phyloP scores from a whole-genome alignment of 1,140 invertebrate species.

The Nixonia krombeini region DNA sequence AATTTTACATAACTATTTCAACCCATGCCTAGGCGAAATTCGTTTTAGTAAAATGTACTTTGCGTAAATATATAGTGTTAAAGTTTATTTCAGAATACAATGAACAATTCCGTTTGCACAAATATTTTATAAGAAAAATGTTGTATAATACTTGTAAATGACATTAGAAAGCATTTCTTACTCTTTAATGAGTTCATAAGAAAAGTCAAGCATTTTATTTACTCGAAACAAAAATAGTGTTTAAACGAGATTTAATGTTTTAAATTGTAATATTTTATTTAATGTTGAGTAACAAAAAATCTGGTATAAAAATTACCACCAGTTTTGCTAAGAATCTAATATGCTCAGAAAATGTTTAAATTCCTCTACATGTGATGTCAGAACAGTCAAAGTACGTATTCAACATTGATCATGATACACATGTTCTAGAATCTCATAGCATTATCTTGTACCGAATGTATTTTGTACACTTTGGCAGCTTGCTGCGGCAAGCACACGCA shows the following conservation, averaged over 20 bases:
- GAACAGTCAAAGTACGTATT: constrained; percentile 3
- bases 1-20: too few relatives aligned
- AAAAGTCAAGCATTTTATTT: background rate
- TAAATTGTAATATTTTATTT: too few relatives aligned
- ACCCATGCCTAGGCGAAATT: too few relatives aligned
- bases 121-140: background rate
- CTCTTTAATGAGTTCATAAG: background rate
- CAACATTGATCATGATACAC: background rate
- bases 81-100: too few relatives aligned
- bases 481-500: constrained; percentile 4
- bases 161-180: background rate
- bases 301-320: background rate
- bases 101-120: too few relatives aligned
- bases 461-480: constrained; percentile 34
- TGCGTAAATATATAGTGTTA: too few relatives aligned
- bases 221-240: too few relatives aligned
- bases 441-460: constrained; percentile 41
- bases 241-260: too few relatives aligned
- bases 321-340: background rate
- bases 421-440: constrained; percentile 32
- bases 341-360: background rate
- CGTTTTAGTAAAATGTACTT: too few relatives aligned
- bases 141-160: background rate
- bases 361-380: background rate
- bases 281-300: background rate